Evolutionary conservation across 2,888 invertebrate species (phyloP).

Genomic region (Rhingia campestris): DNA sequence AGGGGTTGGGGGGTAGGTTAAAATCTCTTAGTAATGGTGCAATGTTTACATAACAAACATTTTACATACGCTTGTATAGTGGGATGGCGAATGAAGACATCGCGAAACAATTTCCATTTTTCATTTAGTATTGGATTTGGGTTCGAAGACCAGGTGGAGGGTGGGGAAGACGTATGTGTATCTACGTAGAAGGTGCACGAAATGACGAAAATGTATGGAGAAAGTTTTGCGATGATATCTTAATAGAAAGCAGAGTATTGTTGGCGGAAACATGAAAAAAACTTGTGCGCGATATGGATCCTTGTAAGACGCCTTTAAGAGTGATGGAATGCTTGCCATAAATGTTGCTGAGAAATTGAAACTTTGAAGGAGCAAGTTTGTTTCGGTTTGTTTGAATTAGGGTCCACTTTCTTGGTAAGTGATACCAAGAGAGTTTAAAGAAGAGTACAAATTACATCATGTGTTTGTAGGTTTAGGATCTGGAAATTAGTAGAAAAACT

Average conservation of each 20-base stretch:
- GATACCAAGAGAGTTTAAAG: too few species aligned
- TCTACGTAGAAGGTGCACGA: conserved; percentile 4
- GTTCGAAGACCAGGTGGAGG: neutral
- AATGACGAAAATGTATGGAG: conserved; percentile 36
- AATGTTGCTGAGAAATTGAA: too few species aligned
- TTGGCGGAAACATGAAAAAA: neutral
- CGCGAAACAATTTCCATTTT: conserved; percentile 47
- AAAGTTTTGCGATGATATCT: conserved; percentile 33
- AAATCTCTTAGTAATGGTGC: neutral
- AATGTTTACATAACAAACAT: neutral
- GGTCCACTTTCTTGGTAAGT: too few species aligned
- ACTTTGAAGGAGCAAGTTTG: too few species aligned
- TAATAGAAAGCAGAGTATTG: conserved; percentile 9
- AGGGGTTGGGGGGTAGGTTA: neutral
- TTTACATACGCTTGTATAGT: conserved; percentile 3
- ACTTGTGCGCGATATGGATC: neutral
- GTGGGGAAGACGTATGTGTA: neutral
- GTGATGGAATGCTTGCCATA: too few species aligned
- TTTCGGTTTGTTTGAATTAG: too few species aligned
- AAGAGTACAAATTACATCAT: too few species aligned
- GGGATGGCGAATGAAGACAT: conserved; percentile 32
- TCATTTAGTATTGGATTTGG: conserved; percentile 31
- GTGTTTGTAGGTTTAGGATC: too few species aligned
- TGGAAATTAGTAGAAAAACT: too few species aligned
- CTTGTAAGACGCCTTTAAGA: too few species aligned